phyloP scores from a whole-genome alignment of 2,888 invertebrate genomes.

The Digitonthophagus gazella region DNA sequence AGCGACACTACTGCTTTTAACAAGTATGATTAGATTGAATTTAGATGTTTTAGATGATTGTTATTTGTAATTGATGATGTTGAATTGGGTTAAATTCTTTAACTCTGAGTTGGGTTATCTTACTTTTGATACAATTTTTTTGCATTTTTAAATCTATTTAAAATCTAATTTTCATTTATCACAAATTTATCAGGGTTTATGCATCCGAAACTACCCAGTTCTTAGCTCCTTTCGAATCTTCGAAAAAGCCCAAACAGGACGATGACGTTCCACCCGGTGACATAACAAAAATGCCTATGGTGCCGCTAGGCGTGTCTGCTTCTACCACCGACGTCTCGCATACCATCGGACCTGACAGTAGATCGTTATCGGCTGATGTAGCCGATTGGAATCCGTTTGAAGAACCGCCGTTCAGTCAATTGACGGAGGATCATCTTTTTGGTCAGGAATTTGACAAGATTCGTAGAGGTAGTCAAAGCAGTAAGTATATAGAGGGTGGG shows the following conservation, averaged over 20 bases:
- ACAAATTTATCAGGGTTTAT: constrained; percentile 59
- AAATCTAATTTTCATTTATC: neutral
- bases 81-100: neutral
- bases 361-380: constrained; percentile 58
- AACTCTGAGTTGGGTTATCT: too few relatives aligned
- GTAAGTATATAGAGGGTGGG: too few relatives aligned
- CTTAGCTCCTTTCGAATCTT: constrained; percentile 70
- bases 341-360: constrained; percentile 40
- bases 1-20: constrained; percentile 82
- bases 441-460: constrained; percentile 83
- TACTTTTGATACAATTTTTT: neutral
- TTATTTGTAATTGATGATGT: neutral
- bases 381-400: constrained; percentile 84
- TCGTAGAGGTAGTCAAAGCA: constrained; percentile 73
- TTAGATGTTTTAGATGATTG: neutral
- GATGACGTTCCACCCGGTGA: constrained; percentile 39
- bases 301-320: constrained; percentile 47
- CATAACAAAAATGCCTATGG: constrained; percentile 34
- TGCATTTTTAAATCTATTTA: neutral
- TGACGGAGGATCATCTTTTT: constrained; percentile 79
- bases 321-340: constrained; percentile 49
- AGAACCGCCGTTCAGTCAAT: constrained; percentile 65
- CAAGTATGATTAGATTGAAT: constrained; percentile 57
- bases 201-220: constrained; percentile 74
- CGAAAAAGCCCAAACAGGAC: constrained; percentile 57